Conservation (phyloP, 2,888 invertebrate species). For the Carabus problematicus region DNA sequence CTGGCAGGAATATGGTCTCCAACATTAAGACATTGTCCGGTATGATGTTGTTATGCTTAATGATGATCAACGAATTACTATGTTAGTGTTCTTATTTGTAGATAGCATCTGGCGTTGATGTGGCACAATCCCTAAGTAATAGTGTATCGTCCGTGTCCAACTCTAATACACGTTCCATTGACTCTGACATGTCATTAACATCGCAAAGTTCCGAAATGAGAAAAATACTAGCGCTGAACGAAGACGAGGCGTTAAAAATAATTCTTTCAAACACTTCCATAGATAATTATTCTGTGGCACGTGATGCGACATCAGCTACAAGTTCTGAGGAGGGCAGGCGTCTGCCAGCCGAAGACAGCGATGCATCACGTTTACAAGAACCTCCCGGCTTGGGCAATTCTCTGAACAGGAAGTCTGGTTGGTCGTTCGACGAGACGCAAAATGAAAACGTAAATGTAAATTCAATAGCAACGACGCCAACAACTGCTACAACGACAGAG, state of each 20-base stretch:
- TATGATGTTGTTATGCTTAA: constrained; percentile 51
- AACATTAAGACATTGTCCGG: constrained; percentile 76
- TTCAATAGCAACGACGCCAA: constrained; percentile 29
- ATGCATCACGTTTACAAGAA: constrained; percentile 28
- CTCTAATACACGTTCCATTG: constrained; percentile 56
- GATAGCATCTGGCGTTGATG: constrained; percentile 79
- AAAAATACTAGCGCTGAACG: constrained; percentile 65
- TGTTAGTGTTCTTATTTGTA: constrained; percentile 45
- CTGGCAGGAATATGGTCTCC: constrained; percentile 87
- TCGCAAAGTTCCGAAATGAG: constrained; percentile 61
- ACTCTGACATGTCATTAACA: constrained; percentile 57
- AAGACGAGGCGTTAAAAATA: constrained; percentile 76
- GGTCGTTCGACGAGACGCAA: constrained; percentile 63
- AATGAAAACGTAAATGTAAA: constrained; percentile 38
- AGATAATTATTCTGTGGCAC: constrained; percentile 40
- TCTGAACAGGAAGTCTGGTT: constrained; percentile 69
- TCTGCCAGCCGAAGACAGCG: constrained; percentile 38
- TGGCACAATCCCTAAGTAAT: constrained; percentile 66
- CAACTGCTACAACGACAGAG: constrained; percentile 14
- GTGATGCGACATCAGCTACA: constrained; percentile 43
- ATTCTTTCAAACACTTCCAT: constrained; percentile 65
- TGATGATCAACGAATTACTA: constrained; percentile 9
- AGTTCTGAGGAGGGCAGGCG: constrained; percentile 43
- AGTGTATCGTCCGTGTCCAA: constrained; percentile 47
- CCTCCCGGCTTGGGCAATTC: constrained; percentile 66